Evolutionary conservation across 2,797 vertebrate species (phyloP).

Genomic region (Aphelocoma californica): DNA sequence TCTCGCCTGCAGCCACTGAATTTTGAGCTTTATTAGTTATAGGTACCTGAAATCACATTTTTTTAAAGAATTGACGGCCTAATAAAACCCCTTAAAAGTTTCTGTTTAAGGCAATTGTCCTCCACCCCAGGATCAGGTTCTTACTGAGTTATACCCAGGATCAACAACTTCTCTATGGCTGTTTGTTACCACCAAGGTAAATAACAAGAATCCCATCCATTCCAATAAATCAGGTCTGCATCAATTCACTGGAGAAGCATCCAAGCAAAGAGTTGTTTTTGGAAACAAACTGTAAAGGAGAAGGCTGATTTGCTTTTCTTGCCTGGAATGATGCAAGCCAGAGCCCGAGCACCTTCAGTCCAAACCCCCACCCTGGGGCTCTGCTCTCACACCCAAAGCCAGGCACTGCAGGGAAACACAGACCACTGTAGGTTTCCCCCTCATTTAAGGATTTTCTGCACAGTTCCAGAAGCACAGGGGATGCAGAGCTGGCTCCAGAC

Average conservation of each 20-base stretch:
- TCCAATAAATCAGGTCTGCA: not conserved
- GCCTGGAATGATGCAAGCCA: not conserved
- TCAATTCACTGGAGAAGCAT: not conserved
- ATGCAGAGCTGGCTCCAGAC: not conserved
- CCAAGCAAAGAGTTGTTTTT: not conserved
- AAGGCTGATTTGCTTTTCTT: not conserved
- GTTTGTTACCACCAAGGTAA: not conserved
- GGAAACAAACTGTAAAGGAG: not conserved
- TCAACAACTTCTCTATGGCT: not conserved
- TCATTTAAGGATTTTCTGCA: not conserved
- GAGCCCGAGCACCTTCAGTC: rapidly evolving
- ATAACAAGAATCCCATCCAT: not conserved
- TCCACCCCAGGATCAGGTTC: not conserved
- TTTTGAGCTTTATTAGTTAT: not conserved
- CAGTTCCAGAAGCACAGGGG: rapidly evolving
- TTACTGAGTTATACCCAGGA: not conserved
- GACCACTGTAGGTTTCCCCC: rapidly evolving
- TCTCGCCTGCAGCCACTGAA: constrained; percentile 6
- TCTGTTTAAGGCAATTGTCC: not conserved
- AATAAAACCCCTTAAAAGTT: not conserved
- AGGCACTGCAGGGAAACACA: not conserved
- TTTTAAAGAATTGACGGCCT: not conserved
- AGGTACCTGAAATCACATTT: not conserved
- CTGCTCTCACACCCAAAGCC: not conserved
- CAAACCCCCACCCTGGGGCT: not conserved